phyloP scores from a whole-genome alignment of 2,797 vertebrate genomes.

The Naso thynnoides region DNA sequence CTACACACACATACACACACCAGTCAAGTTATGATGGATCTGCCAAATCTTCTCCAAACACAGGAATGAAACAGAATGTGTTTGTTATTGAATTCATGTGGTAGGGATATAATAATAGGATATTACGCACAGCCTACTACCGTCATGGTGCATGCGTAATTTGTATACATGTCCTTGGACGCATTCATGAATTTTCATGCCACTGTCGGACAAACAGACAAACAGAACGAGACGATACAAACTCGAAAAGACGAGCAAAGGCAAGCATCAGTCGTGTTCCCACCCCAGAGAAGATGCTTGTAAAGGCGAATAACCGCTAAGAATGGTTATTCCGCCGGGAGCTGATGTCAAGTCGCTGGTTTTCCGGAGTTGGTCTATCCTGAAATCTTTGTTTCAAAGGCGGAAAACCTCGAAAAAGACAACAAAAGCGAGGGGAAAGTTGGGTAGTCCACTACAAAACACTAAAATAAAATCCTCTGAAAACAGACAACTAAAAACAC shows the following conservation, averaged over 20 bases:
- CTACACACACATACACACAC: constrained; percentile 25
- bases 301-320: constrained; percentile 76
- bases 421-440: constrained; percentile 66
- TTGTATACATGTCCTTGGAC: constrained; percentile 74
- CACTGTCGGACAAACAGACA: constrained; percentile 73
- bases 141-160: constrained; percentile 80
- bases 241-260: constrained; percentile 62
- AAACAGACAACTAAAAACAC: constrained; percentile 57
- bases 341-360: constrained; percentile 70
- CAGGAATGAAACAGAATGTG: constrained; percentile 37
- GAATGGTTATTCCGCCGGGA: constrained; percentile 76
- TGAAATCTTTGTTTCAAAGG: constrained; percentile 74
- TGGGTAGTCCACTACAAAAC: constrained; percentile 68
- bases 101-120: constrained; percentile 57
- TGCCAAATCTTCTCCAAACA: constrained; percentile 53
- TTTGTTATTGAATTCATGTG: constrained; percentile 58
- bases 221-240: constrained; percentile 70
- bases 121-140: constrained; percentile 76
- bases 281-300: constrained; percentile 82
- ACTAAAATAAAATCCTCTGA: constrained; percentile 40
- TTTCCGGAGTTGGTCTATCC: constrained; percentile 77
- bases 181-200: constrained; percentile 74
- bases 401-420: constrained; percentile 72
- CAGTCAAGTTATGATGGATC: constrained; percentile 69
- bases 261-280: constrained; percentile 79